Conservation (phyloP, 2,797 vertebrate species). For the Rachycentron canadum region DNA sequence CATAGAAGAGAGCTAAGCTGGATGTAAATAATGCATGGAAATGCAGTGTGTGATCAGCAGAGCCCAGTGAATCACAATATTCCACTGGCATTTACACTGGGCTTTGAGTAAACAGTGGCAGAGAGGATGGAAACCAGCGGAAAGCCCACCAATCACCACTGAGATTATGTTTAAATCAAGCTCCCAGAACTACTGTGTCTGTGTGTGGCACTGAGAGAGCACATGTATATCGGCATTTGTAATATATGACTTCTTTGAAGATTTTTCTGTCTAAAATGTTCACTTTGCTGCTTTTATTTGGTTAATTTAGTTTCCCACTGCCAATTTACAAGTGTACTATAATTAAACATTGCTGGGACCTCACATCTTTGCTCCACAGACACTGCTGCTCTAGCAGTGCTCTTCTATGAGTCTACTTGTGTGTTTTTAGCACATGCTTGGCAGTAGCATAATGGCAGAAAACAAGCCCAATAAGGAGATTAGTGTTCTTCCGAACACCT, state of each 20-base stretch:
- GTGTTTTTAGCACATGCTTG: conserved; percentile 39
- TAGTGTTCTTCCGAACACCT: conserved; percentile 45
- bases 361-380: conserved; percentile 16
- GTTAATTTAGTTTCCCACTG: conserved; percentile 1
- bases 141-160: conserved; percentile 47
- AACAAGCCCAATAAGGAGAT: conserved; percentile 53
- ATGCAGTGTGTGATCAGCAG: conserved; percentile 74
- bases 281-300: conserved; percentile 10
- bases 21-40: conserved; percentile 85
- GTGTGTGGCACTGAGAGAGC: neutral
- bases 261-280: conserved; percentile 20
- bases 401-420: conserved; percentile 8
- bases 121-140: conserved; percentile 54
- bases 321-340: conserved; percentile 14
- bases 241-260: neutral
- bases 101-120: conserved; percentile 76
- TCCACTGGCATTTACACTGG: conserved; percentile 82
- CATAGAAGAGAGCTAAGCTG: conserved; percentile 66
- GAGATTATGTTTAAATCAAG: conserved; percentile 71
- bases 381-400: conserved; percentile 7
- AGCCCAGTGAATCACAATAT: conserved; percentile 73
- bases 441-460: conserved; percentile 40
- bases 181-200: conserved; percentile 8
- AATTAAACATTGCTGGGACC: conserved; percentile 15
- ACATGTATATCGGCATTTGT: neutral